Conservation (phyloP, 2,797 vertebrate genomes). For the Anabacerthia variegaticeps region DNA sequence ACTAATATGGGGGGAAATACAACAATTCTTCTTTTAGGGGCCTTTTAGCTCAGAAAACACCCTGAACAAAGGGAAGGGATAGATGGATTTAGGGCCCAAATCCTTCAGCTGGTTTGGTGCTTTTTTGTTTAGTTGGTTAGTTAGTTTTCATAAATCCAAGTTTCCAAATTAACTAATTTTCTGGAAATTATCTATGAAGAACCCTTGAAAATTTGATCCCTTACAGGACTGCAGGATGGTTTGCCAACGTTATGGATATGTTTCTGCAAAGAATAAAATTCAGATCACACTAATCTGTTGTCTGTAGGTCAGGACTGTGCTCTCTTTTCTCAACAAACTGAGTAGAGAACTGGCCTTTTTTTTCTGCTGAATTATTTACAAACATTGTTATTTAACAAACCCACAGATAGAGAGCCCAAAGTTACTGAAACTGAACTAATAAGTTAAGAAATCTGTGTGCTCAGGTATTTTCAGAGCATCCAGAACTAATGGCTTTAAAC, state of each 20-base stretch:
- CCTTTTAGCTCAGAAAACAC: background rate
- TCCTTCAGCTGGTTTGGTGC: background rate
- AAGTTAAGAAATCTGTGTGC: background rate
- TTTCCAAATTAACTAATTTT: background rate
- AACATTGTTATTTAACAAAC: background rate
- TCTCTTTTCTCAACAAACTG: background rate
- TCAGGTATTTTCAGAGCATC: background rate
- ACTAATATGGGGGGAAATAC: background rate
- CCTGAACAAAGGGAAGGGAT: background rate
- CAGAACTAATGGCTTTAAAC: background rate
- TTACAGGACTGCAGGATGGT: background rate
- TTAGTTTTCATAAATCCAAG: background rate
- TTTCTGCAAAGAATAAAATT: background rate
- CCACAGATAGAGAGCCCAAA: background rate
- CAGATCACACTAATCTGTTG: background rate
- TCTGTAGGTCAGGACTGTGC: too few relatives aligned
- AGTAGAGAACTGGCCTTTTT: background rate
- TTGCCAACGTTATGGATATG: background rate
- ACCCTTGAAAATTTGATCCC: background rate
- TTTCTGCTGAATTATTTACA: background rate
- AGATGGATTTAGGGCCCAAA: background rate
- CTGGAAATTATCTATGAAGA: background rate
- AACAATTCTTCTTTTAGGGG: background rate
- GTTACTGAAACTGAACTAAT: background rate
- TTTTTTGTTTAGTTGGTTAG: background rate